phyloP scores from a whole-genome alignment of 2,888 invertebrate genomes.

The Lithosia quadra region DNA sequence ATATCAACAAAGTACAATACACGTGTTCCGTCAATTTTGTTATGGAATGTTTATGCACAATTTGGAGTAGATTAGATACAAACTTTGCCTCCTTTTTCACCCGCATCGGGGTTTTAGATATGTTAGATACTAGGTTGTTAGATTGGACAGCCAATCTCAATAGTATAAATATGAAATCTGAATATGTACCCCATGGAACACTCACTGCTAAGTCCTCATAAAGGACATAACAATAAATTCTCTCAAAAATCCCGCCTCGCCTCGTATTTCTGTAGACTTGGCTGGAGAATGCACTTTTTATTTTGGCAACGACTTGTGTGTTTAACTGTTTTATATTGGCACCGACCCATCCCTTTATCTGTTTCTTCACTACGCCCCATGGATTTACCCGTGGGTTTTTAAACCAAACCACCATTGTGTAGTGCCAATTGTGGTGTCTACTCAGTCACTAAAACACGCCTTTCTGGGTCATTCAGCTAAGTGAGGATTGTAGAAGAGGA shows the following conservation, averaged over 20 bases:
- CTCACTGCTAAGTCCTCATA: neutral
- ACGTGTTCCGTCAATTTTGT: no score
- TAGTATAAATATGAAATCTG: neutral
- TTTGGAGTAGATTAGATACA: no score
- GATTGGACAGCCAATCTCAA: no score
- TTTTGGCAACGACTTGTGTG: conserved; percentile 17
- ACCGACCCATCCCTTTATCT: neutral
- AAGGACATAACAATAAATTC: conserved; percentile 3
- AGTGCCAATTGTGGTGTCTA: no score
- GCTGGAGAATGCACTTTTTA: conserved; percentile 9
- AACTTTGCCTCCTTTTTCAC: no score
- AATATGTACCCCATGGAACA: neutral
- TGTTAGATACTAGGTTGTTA: no score
- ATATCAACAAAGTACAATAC: no score
- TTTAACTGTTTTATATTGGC: conserved; percentile 20
- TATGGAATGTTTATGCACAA: no score
- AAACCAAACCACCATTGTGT: neutral
- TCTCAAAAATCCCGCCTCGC: neutral
- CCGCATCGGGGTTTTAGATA: no score
- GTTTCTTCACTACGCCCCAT: neutral
- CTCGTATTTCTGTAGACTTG: conserved; percentile 7
- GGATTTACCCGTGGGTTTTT: neutral
- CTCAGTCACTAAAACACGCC: no score
- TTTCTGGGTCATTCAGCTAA: no score
- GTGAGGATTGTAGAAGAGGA: no score